Percentiles rank a stretch among this genome's conserved stretches.
These are phyloP conservation scores for Anguilla obscura DNA, from an alignment of 2,797 vertebrate genomes.

Conservation along the genomic window DNA sequence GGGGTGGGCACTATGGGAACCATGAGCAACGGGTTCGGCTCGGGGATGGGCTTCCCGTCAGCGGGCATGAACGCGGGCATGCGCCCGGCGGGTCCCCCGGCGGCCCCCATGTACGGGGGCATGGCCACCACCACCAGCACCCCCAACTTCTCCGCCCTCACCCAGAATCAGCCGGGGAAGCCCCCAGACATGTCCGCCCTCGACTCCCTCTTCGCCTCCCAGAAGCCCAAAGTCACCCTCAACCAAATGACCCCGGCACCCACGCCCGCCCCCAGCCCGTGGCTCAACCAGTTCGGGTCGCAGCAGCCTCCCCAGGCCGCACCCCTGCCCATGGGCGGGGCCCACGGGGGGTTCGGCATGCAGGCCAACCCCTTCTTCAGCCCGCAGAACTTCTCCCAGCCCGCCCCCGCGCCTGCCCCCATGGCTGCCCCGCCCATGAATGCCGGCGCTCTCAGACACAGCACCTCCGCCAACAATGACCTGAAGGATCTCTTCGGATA, in stretches of 20 bases:
- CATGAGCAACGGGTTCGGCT: constrained; percentile 84
- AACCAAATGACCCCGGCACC: constrained; percentile 83
- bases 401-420: constrained; percentile 46
- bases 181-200: constrained; percentile 84
- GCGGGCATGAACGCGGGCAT: constrained; percentile 77
- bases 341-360: constrained; percentile 84
- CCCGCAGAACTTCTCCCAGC: constrained; percentile 92
- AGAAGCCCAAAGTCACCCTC: constrained; percentile 92
- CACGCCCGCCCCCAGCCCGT: constrained; percentile 69
- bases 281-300: constrained; percentile 84
- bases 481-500: constrained; percentile 97
- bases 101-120: constrained; percentile 73
- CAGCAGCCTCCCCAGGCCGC: constrained; percentile 67
- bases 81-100: constrained; percentile 69
- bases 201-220: constrained; percentile 89
- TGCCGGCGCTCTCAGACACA: constrained; percentile 79
- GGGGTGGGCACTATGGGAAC: constrained; percentile 72
- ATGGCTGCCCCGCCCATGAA: constrained; percentile 60
- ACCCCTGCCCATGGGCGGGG: constrained; percentile 65
- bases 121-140: constrained; percentile 78
- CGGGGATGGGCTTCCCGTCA: constrained; percentile 80
- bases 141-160: constrained; percentile 80
- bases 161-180: constrained; percentile 71
- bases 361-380: constrained; percentile 97
- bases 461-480: constrained; percentile 88